Conservation (phyloP, 2,888 invertebrate genomes). For the Scaptomyza tumidula region DNA sequence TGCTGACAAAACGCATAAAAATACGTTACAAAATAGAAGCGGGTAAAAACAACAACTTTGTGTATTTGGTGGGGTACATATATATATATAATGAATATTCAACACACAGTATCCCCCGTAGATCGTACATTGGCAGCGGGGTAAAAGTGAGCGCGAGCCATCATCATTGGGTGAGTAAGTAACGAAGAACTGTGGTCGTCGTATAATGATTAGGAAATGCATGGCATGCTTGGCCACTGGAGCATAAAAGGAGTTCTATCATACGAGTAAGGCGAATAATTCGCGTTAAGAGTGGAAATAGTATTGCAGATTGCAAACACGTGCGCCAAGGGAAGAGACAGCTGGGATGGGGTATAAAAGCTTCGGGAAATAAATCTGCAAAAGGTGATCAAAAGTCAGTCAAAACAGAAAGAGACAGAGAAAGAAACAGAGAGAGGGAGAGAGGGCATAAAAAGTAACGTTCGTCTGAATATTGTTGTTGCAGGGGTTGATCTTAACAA, state of each 20-base stretch:
- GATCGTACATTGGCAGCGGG: background rate
- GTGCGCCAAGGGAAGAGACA: constrained; percentile 1
- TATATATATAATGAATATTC: background rate
- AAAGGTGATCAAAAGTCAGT: constrained; percentile 22
- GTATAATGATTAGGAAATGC: constrained; percentile 78
- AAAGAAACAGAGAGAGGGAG: background rate
- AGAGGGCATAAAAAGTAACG: constrained; percentile 62
- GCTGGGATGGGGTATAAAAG: background rate
- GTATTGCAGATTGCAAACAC: constrained; percentile 50
- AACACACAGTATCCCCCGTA: too few species aligned
- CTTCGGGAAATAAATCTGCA: constrained; percentile 17
- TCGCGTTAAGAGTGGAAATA: constrained; percentile 28
- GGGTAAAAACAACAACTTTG: constrained; percentile 5
- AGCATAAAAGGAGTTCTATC: constrained; percentile 59
- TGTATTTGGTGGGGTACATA: constrained; percentile 16
- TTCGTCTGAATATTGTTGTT: constrained; percentile 22
- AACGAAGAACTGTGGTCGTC: constrained; percentile 25
- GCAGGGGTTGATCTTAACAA: constrained; percentile 48
- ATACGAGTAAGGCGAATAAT: constrained; percentile 24
- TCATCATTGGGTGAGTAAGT: constrained; percentile 12
- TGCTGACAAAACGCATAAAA: constrained; percentile 47
- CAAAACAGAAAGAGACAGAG: background rate
- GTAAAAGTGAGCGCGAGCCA: constrained; percentile 20
- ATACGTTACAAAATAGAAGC: constrained; percentile 78
- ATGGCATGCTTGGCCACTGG: constrained; percentile 70